A percentile compares a stretch with the other conserved stretches of the same genome.
phyloP scores from a whole-genome alignment of 2,888 invertebrate species.

The Peribatodes rhomboidaria region DNA sequence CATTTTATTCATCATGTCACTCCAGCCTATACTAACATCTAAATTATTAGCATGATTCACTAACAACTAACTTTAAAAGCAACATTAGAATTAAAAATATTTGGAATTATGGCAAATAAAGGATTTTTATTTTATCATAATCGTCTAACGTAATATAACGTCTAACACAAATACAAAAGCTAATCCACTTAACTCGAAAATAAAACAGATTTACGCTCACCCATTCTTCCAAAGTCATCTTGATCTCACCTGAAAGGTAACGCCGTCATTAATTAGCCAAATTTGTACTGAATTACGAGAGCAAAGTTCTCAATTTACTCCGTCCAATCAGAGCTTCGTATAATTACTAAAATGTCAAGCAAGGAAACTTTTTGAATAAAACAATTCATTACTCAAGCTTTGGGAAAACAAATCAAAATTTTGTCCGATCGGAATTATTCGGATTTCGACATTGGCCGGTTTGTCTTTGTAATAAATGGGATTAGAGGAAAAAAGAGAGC shows the following conservation, averaged over 20 bases:
- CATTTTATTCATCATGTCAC: too few relatives aligned
- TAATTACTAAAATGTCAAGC: conserved; percentile 47
- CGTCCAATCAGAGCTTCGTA: conserved; percentile 45
- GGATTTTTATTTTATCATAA: too few relatives aligned
- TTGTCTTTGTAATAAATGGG: conserved; percentile 56
- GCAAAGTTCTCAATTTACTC: conserved; percentile 43
- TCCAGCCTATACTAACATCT: too few relatives aligned
- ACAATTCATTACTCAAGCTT: conserved; percentile 47
- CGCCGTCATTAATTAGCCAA: conserved; percentile 41
- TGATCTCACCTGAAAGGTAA: conserved; percentile 36
- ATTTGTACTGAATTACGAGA: conserved; percentile 44
- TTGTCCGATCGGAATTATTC: conserved; percentile 51
- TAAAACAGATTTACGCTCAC: neutral
- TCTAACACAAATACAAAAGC: neutral
- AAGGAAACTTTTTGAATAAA: conserved; percentile 50
- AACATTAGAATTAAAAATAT: too few relatives aligned
- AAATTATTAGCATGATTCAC: too few relatives aligned
- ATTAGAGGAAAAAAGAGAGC: neutral
- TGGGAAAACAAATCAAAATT: conserved; percentile 49
- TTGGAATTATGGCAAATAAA: too few relatives aligned
- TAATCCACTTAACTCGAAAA: neutral
- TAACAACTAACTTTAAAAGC: too few relatives aligned
- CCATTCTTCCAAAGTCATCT: conserved; percentile 10
- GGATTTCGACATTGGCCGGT: conserved; percentile 42
- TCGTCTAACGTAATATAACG: neutral